Base-by-base conservation (phyloP, 2,888 invertebrate species). In the Vandiemenella viatica region DNA sequence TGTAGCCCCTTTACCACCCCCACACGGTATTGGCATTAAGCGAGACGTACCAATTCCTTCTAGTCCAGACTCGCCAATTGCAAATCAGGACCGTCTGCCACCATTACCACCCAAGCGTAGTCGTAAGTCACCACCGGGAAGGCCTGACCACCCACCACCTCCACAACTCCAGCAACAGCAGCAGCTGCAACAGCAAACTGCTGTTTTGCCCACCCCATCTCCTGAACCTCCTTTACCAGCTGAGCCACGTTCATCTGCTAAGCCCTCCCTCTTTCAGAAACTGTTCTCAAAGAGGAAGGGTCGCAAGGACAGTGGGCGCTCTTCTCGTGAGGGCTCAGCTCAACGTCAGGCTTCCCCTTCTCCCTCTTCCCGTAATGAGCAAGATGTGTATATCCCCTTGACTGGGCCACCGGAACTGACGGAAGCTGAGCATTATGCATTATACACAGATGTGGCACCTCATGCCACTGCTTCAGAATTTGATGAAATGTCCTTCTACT, bases 381-480 rank as follows among this genome's bases (percentile, higher is more conserved):
- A 18, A 18, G 38, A 17, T 10, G 40, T 55, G 17, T 54, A 57
- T 2, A 55, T 56, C 45, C 58, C 60, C 6, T 37, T 56, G 64
- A 5, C 74, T 3, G 74, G 75, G 1, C 68, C 70, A 21, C 20
- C 41, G 40, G 87, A 86, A 57, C 66, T 89, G 22, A 88, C 88
- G 0, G 88, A 89, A 57, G 89, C 87, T 1, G 90, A 90, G 60
- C 85, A 89, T 62, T 89, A 86, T 64, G 89, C 89, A 23, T 65
- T 90, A 51, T 90, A 90, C 58, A 89, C 87, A 59, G 80, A 83
- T 47, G 77, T 88, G 62, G 87, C 89, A 10, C 89, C 89, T 1
- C 83, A 80, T 62, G 89, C 89, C 17, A 88, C 88, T 0, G 80
- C 74, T 20, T 89, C 88, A 8, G 89, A 90, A 64, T 89, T 89